phyloP scores from a whole-genome alignment of 2,888 invertebrate genomes.

The Drosophila niveifrons region DNA sequence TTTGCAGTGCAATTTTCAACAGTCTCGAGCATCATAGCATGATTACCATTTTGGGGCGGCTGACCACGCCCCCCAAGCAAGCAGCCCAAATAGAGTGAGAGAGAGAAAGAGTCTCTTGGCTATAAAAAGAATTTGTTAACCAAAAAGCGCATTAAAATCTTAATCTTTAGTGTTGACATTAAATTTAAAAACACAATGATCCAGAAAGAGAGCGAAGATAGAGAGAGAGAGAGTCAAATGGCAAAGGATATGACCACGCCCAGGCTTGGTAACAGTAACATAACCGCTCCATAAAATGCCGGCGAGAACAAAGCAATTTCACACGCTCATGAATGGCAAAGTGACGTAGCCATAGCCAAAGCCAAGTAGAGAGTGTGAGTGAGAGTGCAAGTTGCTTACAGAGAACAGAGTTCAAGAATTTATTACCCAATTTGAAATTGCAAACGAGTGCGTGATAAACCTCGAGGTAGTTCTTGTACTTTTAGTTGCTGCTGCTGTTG shows the following conservation, averaged over 20 bases:
- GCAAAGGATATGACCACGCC: constrained; percentile 36
- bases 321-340: constrained; percentile 62
- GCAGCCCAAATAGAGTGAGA: not conserved
- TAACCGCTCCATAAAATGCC: constrained; percentile 46
- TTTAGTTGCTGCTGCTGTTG: not conserved
- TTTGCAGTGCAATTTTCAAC: not conserved
- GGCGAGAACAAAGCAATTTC: constrained; percentile 75
- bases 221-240: constrained; percentile 13
- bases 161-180: constrained; percentile 79
- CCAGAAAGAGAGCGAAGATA: constrained; percentile 1
- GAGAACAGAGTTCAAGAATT: constrained; percentile 69
- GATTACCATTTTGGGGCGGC: not conserved
- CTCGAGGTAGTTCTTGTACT: constrained; percentile 45
- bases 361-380: not conserved
- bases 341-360: constrained; percentile 11
- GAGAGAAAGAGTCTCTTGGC: not conserved
- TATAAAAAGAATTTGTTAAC: constrained; percentile 67
- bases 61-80: not conserved
- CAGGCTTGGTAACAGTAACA: constrained; percentile 24
- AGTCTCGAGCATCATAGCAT: not conserved
- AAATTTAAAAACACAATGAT: constrained; percentile 59
- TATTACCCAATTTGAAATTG: constrained; percentile 83
- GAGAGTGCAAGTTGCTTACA: constrained; percentile 19
- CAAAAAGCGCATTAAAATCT: constrained; percentile 70
- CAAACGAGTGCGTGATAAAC: constrained; percentile 82